Evolutionary conservation across 2,888 invertebrate genomes (phyloP).

Genomic region (Azorinus chamasolen): DNA sequence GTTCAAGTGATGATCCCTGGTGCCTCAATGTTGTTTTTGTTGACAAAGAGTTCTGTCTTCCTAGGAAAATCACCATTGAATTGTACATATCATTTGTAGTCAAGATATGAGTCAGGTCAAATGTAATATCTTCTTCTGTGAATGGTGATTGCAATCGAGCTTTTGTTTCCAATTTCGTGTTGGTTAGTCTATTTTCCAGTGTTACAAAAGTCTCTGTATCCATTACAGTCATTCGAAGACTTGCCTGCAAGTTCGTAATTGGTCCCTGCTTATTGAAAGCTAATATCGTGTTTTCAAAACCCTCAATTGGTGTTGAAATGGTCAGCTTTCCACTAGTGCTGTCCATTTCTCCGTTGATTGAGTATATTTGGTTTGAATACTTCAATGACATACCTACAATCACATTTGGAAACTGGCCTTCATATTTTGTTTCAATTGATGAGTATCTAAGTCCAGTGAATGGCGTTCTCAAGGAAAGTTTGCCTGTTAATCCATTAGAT

Average conservation of each 20-base stretch:
- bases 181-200: slow-evolving; percentile 29
- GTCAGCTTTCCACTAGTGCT: slow-evolving; percentile 14
- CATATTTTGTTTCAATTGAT: slow-evolving; percentile 14
- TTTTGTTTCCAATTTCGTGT: slow-evolving; percentile 30
- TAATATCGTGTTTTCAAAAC: slow-evolving; percentile 33
- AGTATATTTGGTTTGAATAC: slow-evolving; percentile 20
- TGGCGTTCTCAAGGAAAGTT: slow-evolving; percentile 22
- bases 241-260: slow-evolving; percentile 15
- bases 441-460: slow-evolving; percentile 15
- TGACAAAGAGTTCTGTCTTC: slow-evolving; percentile 19
- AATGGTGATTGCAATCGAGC: slow-evolving; percentile 43
- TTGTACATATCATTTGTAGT: slow-evolving; percentile 28
- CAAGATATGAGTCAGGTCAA: slow-evolving; percentile 34
- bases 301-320: slow-evolving; percentile 31
- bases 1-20: slow-evolving; percentile 4
- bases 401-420: slow-evolving; percentile 23
- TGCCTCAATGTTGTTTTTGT: slow-evolving; percentile 26
- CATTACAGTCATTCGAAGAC: not conserved
- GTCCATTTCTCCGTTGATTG: slow-evolving; percentile 1
- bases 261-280: slow-evolving; percentile 13
- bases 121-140: slow-evolving; percentile 36
- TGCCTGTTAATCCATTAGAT: slow-evolving; percentile 9
- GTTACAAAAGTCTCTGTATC: slow-evolving; percentile 33
- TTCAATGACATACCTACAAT: slow-evolving; percentile 15
- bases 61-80: slow-evolving; percentile 20